Base-by-base conservation (phyloP, 1,140 invertebrate genomes). In the Delia radicum region DNA sequence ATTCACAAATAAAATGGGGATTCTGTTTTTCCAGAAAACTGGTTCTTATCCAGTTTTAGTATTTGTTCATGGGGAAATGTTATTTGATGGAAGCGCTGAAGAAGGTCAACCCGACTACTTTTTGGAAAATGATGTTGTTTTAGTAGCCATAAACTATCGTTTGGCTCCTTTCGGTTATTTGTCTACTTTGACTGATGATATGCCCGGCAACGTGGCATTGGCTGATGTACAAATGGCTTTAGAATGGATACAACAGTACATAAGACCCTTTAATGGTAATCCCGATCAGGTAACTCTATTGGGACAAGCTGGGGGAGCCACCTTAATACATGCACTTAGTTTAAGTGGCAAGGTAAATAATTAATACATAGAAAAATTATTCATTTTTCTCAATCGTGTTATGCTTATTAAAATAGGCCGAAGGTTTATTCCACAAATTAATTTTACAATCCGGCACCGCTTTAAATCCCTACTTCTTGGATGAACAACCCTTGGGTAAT, bases 121-220 rank as follows among this genome's bases (percentile, higher is more conserved):
- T 0, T 87, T 96, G 5, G 92, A 94, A 73, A 88, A 90, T 71
- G 92, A 95, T 77, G 88, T 95, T 0, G 84, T 96, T 4, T 87
- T 96, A 0, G 93, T 96, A 2, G 91, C 92, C 0, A 87, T 93
- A 0, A 95, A 96, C 83, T 96, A 94, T 81, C 90, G 95, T 84
- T 89, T 93, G 77, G 90, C 89, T n/a, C 87, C 88, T 0, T 87
- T 89, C 73, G 89, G 89, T 80, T 89, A 89, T 79, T 81, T 89
- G 76, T 90, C 84, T 5, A 90, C 87, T 77, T 88, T 83, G 79
- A 86, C 86, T 42, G 87, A 85, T 78, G 89, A 80, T 82, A 87
- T 89, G 3, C 91, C 92, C 0, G 93, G 92, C 15, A 94, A 94
- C 84, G 88, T 89, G 26, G 93, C 91, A 0, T 79, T 94, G 6